A percentile compares a stretch with the other conserved stretches of the same genome.
Evolutionary conservation across 2,113 vertebrate species (phyloP).

Genomic region (Elephantulus edwardii): DNA sequence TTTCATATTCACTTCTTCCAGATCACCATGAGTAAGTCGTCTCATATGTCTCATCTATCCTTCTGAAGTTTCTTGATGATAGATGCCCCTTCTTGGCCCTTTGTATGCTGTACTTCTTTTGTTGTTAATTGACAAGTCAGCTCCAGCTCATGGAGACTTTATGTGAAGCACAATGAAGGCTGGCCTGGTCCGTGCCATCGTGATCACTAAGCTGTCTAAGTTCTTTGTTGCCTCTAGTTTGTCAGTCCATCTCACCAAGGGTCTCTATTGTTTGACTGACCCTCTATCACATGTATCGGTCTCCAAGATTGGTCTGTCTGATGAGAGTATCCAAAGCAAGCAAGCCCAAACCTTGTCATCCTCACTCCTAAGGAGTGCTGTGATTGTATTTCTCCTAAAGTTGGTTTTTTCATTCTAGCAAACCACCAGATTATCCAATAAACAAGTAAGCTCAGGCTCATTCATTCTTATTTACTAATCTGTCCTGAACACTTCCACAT

Average conservation of each 20-base stretch:
- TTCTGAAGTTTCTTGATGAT: not conserved
- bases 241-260: not conserved
- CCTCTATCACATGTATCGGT: not conserved
- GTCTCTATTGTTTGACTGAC: not conserved
- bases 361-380: too few species aligned
- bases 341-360: not conserved
- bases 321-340: not conserved
- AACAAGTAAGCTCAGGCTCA: too few species aligned
- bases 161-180: not conserved
- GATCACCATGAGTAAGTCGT: not conserved
- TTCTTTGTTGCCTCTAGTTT: not conserved
- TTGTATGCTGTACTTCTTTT: not conserved
- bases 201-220: not conserved
- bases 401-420: not conserved
- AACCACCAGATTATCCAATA: too few species aligned
- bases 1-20: not conserved
- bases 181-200: not conserved
- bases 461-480: too few species aligned
- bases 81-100: not conserved
- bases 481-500: too few species aligned
- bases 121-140: not conserved
- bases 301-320: not conserved
- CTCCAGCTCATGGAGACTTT: not conserved
- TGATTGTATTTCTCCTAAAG: not conserved
- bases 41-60: not conserved